phyloP scores from a whole-genome alignment of 2,113 vertebrate genomes.

The Herpailurus yagouaroundi region DNA sequence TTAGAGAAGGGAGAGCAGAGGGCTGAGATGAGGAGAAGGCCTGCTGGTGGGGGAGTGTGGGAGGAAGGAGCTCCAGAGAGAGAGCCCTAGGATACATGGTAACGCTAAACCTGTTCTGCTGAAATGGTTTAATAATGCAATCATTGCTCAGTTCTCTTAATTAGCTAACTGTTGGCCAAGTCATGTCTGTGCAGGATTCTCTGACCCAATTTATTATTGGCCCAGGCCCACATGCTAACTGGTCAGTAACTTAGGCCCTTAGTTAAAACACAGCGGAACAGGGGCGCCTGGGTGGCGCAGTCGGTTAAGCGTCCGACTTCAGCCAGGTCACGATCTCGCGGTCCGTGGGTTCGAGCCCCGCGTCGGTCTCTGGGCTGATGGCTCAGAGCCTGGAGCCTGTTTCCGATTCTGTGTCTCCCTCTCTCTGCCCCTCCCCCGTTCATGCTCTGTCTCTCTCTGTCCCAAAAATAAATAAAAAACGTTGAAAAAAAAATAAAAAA shows the following conservation, averaged over 20 bases:
- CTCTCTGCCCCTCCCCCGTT: too few relatives aligned
- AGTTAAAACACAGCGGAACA: not conserved
- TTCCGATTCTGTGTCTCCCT: too few relatives aligned
- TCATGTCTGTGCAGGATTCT: slow-evolving; percentile 67
- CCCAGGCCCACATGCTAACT: slow-evolving; percentile 33
- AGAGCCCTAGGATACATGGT: not conserved
- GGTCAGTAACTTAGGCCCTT: slow-evolving; percentile 57
- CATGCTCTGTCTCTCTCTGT: too few relatives aligned
- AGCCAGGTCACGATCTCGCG: too few relatives aligned
- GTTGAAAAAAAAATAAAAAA: too few relatives aligned
- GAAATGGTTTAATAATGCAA: slow-evolving; percentile 57
- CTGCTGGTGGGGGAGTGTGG: not conserved
- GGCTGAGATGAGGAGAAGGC: not conserved
- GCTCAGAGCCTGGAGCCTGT: too few relatives aligned
- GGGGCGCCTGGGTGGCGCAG: too few relatives aligned
- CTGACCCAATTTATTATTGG: slow-evolving; percentile 69
- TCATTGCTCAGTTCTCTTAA: slow-evolving; percentile 68
- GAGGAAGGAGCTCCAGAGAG: not conserved
- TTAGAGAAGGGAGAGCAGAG: not conserved
- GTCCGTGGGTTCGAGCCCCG: too few relatives aligned
- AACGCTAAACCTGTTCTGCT: slow-evolving; percentile 63
- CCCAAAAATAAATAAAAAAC: too few relatives aligned
- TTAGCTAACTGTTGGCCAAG: slow-evolving; percentile 59
- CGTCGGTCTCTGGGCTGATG: too few relatives aligned
- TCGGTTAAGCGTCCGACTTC: too few relatives aligned